Percentiles rank a stretch among this genome's conserved stretches.
These are phyloP conservation scores for Aurelia aurita DNA, from an alignment of 30 jellyfish, hydroid and myxozoan genomes.

Conservation along the genomic window DNA sequence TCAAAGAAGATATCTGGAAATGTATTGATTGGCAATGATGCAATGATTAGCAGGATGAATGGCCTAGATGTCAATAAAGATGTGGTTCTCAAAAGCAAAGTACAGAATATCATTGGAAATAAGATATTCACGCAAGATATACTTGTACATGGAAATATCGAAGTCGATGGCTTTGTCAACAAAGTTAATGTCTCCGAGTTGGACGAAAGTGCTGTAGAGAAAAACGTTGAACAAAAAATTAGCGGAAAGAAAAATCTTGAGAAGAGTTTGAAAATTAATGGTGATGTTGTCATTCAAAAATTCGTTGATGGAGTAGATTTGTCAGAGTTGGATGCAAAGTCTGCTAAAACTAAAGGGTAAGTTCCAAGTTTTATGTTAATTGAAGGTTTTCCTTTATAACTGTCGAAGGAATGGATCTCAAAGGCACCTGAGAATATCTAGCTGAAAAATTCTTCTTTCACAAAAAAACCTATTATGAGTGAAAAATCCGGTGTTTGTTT, in stretches of 20 bases:
- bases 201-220: conserved; percentile 45
- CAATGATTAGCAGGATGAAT: conserved; percentile 24
- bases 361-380: not conserved
- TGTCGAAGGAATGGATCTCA: too few relatives aligned
- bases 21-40: conserved; percentile 7
- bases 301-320: conserved; percentile 65
- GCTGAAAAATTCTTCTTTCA: too few relatives aligned
- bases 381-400: not conserved
- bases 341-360: conserved; percentile 31
- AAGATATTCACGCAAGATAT: conserved; percentile 3
- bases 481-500: too few relatives aligned
- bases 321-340: conserved; percentile 40
- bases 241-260: conserved; percentile 57
- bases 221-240: conserved; percentile 31
- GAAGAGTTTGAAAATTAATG: conserved; percentile 8
- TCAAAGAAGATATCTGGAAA: conserved; percentile 27
- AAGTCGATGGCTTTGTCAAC: conserved; percentile 14
- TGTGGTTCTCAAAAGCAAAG: conserved; percentile 30
- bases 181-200: conserved; percentile 47
- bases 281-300: conserved; percentile 35
- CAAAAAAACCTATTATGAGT: too few relatives aligned
- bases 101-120: conserved; percentile 58
- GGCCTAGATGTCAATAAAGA: conserved; percentile 39
- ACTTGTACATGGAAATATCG: conserved; percentile 34
- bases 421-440: too few relatives aligned